phyloP scores from a whole-genome alignment of 2,888 invertebrate genomes.

The Hirtodrosophila trivittata region DNA sequence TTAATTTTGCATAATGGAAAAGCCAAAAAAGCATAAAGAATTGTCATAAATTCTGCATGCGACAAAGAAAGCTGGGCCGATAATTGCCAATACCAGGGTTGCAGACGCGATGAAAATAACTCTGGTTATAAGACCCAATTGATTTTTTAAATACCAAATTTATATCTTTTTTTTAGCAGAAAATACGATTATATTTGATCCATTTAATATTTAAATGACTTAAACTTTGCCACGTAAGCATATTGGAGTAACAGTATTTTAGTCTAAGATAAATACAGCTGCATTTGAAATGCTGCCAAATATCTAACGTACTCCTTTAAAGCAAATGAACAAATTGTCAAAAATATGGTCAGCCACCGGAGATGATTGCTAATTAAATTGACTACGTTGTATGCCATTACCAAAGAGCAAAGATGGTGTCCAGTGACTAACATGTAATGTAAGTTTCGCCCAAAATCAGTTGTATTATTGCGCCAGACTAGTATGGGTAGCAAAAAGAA shows the following conservation, averaged over 20 bases:
- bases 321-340: slow-evolving; percentile 71
- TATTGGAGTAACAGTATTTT: too few species aligned
- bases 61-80: slow-evolving; percentile 45
- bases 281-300: slow-evolving; percentile 59
- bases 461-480: slow-evolving; percentile 86
- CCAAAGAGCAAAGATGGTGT: slow-evolving; percentile 87
- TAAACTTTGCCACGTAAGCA: too few species aligned
- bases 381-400: slow-evolving; percentile 86
- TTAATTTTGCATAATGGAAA: slow-evolving; percentile 55
- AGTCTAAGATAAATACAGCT: slow-evolving; percentile 53
- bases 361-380: slow-evolving; percentile 54
- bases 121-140: slow-evolving; percentile 1
- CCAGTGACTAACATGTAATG: slow-evolving; percentile 87
- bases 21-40: slow-evolving; percentile 45
- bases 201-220: too few species aligned
- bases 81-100: slow-evolving; percentile 42
- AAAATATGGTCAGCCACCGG: slow-evolving; percentile 55
- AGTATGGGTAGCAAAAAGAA: slow-evolving; percentile 87
- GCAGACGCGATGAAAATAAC: slow-evolving; percentile 9
- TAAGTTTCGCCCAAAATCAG: slow-evolving; percentile 81
- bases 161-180: too few species aligned
- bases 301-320: slow-evolving; percentile 75
- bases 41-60: slow-evolving; percentile 57
- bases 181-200: too few species aligned
- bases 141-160: slow-evolving; percentile 5